Conservation (phyloP, 2,888 invertebrate species). For the Noctua pronuba region DNA sequence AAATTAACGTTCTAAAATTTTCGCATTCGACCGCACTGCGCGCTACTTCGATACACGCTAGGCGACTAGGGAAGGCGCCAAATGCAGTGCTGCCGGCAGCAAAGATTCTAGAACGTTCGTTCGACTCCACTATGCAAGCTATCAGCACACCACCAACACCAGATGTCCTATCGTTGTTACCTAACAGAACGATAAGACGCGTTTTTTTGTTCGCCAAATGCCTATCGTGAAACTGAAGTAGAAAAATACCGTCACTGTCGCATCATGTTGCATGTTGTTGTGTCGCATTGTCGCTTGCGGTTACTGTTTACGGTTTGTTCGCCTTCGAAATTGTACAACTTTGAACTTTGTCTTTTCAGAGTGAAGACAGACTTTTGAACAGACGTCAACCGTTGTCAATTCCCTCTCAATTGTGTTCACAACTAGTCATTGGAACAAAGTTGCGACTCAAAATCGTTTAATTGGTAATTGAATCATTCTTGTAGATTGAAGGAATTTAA, state of each 20-base stretch:
- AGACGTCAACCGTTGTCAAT: not conserved
- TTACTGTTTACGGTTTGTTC: not conserved
- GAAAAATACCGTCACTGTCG: not conserved
- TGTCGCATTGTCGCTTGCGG: not conserved
- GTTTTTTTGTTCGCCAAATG: not conserved
- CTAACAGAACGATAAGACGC: not conserved
- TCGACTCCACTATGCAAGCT: too few species aligned
- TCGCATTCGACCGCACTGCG: too few species aligned
- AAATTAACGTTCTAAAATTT: too few species aligned
- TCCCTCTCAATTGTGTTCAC: slow-evolving; percentile 7
- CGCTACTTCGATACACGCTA: too few species aligned
- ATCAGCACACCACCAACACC: too few species aligned
- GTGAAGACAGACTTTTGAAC: not conserved
- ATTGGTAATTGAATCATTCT: not conserved
- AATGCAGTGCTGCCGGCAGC: not conserved
- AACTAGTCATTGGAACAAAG: slow-evolving; percentile 4
- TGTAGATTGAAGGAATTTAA: not conserved
- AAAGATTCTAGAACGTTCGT: not conserved
- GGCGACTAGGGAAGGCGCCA: too few species aligned
- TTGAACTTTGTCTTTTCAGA: not conserved
- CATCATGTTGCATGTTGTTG: too few species aligned
- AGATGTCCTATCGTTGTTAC: not conserved
- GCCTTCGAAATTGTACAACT: not conserved
- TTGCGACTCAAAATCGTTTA: not conserved
- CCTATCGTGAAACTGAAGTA: not conserved